Conservation (phyloP, 2,797 vertebrate species). For the Typhlichthys eigenmanni region DNA sequence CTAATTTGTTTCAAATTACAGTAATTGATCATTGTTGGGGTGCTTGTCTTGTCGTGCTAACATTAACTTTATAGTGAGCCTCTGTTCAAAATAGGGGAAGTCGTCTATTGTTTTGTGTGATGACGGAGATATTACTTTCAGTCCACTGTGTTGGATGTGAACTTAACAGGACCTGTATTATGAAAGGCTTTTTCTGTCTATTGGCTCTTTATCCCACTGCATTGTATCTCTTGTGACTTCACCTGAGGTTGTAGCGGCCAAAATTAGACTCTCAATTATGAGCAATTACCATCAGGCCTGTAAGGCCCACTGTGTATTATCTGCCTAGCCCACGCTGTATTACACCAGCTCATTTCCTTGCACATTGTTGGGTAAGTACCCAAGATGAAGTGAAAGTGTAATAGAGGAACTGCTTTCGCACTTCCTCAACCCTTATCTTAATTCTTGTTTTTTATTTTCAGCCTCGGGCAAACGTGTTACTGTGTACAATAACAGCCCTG, state of each 20-base stretch:
- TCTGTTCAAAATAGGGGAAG: background rate
- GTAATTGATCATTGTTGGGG: background rate
- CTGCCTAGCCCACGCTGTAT: slow-evolving; percentile 55
- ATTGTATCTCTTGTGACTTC: slow-evolving; percentile 74
- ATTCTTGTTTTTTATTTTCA: slow-evolving; percentile 31
- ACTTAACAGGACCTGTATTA: slow-evolving; percentile 46
- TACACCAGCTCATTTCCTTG: slow-evolving; percentile 35
- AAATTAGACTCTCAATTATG: slow-evolving; percentile 82
- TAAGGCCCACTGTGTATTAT: slow-evolving; percentile 69
- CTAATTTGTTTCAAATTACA: background rate
- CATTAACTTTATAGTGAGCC: slow-evolving; percentile 6
- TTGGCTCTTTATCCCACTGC: slow-evolving; percentile 68
- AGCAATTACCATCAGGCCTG: slow-evolving; percentile 78
- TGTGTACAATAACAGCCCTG: slow-evolving; percentile 14
- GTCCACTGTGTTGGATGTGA: slow-evolving; percentile 40
- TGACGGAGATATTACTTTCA: slow-evolving; percentile 9
- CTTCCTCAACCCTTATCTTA: slow-evolving; percentile 52
- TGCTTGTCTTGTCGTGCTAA: background rate
- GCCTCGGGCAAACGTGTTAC: background rate
- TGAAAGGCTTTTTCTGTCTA: slow-evolving; percentile 59
- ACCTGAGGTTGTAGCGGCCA: slow-evolving; percentile 79
- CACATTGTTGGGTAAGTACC: slow-evolving; percentile 46
- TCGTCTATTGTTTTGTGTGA: slow-evolving; percentile 8
- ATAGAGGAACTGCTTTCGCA: slow-evolving; percentile 39
- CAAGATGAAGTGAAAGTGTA: slow-evolving; percentile 50